These are phyloP conservation scores for Hypomecis atomaria DNA, from an alignment of 2,888 invertebrate species.

Conservation along the genomic window DNA sequence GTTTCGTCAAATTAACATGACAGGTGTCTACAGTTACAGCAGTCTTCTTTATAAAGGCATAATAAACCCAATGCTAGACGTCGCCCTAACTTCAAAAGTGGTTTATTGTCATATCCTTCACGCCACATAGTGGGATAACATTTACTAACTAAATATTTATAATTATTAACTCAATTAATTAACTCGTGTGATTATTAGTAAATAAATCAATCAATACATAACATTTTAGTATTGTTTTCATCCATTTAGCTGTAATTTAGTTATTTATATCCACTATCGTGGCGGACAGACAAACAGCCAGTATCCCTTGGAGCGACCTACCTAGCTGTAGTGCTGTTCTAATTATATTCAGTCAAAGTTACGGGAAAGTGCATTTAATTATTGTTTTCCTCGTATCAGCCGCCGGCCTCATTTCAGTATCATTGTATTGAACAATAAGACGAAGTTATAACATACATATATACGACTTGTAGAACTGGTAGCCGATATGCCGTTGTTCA, in stretches of 20 bases:
- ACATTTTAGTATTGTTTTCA: too few species aligned
- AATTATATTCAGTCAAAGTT: not conserved
- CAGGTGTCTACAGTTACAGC: too few species aligned
- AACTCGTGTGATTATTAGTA: too few species aligned
- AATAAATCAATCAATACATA: too few species aligned
- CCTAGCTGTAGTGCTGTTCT: conserved; percentile 7
- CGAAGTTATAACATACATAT: not conserved
- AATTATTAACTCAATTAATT: too few species aligned
- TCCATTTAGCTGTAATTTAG: not conserved
- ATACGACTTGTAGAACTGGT: not conserved
- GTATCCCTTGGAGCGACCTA: conserved; percentile 13
- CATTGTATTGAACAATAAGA: not conserved
- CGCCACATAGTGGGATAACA: too few species aligned
- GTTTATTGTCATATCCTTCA: too few species aligned
- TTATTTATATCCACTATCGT: not conserved
- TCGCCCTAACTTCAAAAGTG: too few species aligned
- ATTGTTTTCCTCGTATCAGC: conserved; percentile 37
- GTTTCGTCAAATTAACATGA: too few species aligned
- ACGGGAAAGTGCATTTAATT: conserved; percentile 11
- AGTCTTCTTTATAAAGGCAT: too few species aligned
- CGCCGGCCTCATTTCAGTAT: not conserved
- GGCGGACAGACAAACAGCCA: not conserved
- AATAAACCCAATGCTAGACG: too few species aligned
- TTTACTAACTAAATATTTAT: too few species aligned
- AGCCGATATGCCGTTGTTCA: conserved; percentile 11